Evolutionary conservation across 2,888 invertebrate species (phyloP), one percentile per base, ranked within the genome.

Genomic region (Endotricha flammealis): DNA sequence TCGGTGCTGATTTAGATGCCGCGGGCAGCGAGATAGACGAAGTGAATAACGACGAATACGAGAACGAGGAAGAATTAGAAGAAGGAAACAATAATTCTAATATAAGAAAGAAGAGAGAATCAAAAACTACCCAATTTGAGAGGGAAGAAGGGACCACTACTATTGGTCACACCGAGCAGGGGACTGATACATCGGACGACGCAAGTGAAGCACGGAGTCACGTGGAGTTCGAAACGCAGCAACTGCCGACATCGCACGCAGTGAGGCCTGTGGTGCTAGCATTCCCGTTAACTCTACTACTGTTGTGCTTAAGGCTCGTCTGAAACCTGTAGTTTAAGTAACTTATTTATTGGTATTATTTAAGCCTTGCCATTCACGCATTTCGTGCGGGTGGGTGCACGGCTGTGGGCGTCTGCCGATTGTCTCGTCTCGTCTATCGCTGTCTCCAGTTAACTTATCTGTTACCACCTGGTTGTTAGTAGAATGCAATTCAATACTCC

Each of bases 361-460:
- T 75, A 75, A 67, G 69, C 70, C 78, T 82, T 80, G 85, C 82
- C 82, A 83, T 83, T 66, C 57, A 63, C 75, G 82, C 82, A 85
- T 83, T 82, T 82, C 63, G 63, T 65, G 59, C 62, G 38, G 46
- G 44, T 42, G 51, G 51, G 53, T 46, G 47, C 38, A 44, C 37
- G 55, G 62, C 62, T 60, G 65, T 53, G 64, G 62, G 64, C 20
- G 20, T n/a, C n/a, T 7, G 20, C 20, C 20, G 20, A 36, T 36
- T 37, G 42, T 38, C 32, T 40, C 30, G 38, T 34, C 27, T 36
- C 38, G 36, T 38, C 41, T 49, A 32, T 38, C 42, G 36, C 32
- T 40, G 42, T 48, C 40, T 39, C 27, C 40, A 40, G 46, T 50
- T 50, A 53, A 39, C 54, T 49, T 54, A 62, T 50, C 62, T 73